These are phyloP conservation scores for Resseliella maxima DNA, from an alignment of 2,888 invertebrate species.

Conservation along the genomic window DNA sequence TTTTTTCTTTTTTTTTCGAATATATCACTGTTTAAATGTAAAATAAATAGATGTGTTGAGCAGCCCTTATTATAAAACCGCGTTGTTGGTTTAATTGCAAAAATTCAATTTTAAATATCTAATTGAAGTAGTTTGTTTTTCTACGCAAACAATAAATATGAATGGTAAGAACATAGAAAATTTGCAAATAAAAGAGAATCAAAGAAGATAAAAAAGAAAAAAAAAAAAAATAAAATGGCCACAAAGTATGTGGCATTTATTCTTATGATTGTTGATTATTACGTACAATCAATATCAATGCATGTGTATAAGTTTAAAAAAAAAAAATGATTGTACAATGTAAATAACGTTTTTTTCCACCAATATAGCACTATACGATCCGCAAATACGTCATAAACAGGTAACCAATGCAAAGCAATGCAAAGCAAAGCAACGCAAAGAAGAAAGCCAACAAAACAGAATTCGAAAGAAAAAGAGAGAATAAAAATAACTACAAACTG, in stretches of 20 bases:
- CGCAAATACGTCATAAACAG: conserved; percentile 6
- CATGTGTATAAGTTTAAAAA: conserved; percentile 20
- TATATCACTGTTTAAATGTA: too few relatives aligned
- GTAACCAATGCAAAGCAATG: too few relatives aligned
- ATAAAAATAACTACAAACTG: background rate
- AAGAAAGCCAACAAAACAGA: conserved; percentile 46
- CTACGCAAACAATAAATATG: too few relatives aligned
- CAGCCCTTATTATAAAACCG: too few relatives aligned
- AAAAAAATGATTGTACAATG: background rate
- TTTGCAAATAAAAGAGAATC: too few relatives aligned
- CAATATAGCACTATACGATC: conserved; percentile 17
- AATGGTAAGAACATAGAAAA: too few relatives aligned
- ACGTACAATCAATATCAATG: background rate
- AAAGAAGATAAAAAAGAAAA: background rate
- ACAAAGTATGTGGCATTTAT: background rate
- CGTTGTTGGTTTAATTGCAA: too few relatives aligned
- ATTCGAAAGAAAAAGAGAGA: background rate
- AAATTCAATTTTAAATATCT: too few relatives aligned
- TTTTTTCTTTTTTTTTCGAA: too few relatives aligned
- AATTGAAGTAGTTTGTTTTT: too few relatives aligned
- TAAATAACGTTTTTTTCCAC: background rate
- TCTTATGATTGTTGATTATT: conserved; percentile 19
- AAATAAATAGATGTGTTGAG: too few relatives aligned
- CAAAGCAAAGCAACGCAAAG: too few relatives aligned
- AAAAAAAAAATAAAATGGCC: background rate